Conservation (phyloP, 2,888 invertebrate species). For the Nomada ruficornis region DNA sequence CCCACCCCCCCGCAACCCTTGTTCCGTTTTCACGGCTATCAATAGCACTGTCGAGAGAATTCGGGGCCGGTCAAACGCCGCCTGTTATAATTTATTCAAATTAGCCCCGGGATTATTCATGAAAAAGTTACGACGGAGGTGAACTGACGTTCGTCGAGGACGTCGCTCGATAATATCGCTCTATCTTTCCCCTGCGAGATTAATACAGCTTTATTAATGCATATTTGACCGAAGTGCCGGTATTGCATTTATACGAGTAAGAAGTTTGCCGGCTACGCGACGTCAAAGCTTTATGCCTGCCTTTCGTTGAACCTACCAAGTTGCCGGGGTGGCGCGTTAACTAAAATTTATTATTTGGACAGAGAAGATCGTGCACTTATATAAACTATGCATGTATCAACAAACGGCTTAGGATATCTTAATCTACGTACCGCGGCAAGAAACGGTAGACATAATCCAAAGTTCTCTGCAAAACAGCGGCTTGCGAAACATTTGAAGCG, state of each 20-base stretch:
- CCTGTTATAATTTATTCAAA: slow-evolving; percentile 84
- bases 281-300: slow-evolving; percentile 25
- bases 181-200: slow-evolving; percentile 68
- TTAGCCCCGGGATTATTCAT: slow-evolving; percentile 83
- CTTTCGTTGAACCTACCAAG: not conserved
- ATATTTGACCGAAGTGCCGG: slow-evolving; percentile 58
- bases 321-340: slow-evolving; percentile 19
- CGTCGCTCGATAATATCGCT: slow-evolving; percentile 71
- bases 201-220: slow-evolving; percentile 70
- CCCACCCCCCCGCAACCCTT: slow-evolving; percentile 68
- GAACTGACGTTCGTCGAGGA: slow-evolving; percentile 64
- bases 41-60: slow-evolving; percentile 76
- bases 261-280: slow-evolving; percentile 37
- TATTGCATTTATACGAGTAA: slow-evolving; percentile 58
- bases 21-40: slow-evolving; percentile 80
- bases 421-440: no score
- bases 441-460: no score
- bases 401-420: not conserved
- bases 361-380: slow-evolving; percentile 2
- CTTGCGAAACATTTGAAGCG: no score
- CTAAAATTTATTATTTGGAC: slow-evolving; percentile 24
- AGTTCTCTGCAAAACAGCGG: no score
- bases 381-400: not conserved
- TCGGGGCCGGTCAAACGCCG: slow-evolving; percentile 82
- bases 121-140: slow-evolving; percentile 80